A percentile compares a stretch with the other conserved stretches of the same genome.
phyloP scores from a whole-genome alignment of 2,888 invertebrate genomes.

The Hydropsyche betteni region DNA sequence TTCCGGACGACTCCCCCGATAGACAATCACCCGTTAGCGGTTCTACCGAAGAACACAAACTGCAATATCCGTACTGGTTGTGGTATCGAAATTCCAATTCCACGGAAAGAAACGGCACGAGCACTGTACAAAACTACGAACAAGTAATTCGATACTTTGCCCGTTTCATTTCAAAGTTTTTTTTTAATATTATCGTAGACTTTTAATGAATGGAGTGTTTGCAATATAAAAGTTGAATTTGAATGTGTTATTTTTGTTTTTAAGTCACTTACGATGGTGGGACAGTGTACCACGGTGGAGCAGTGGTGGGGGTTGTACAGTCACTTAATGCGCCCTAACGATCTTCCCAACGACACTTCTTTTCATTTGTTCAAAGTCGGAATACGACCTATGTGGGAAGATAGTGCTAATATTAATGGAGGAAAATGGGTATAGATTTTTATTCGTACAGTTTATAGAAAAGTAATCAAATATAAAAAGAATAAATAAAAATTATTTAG shows the following conservation, averaged over 20 bases:
- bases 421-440: constrained; percentile 87
- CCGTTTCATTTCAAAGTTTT: constrained; percentile 60
- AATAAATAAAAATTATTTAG: no score
- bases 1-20: constrained; percentile 5
- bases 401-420: constrained; percentile 93
- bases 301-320: constrained; percentile 98
- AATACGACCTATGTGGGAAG: constrained; percentile 99
- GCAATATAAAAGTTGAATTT: neutral
- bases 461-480: neutral
- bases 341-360: constrained; percentile 90
- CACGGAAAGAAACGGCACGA: constrained; percentile 60
- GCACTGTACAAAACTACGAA: constrained; percentile 61
- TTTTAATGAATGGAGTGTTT: neutral
- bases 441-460: neutral
- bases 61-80: constrained; percentile 93
- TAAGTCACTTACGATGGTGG: constrained; percentile 88
- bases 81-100: constrained; percentile 78
- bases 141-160: constrained; percentile 57
- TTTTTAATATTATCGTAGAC: neutral
- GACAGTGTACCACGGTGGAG: constrained; percentile 90
- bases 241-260: constrained; percentile 56
- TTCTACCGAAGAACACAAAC: constrained; percentile 86
- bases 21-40: constrained; percentile 71
- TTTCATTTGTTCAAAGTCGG: constrained; percentile 98
- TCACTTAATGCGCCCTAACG: constrained; percentile 88